phyloP scores from a whole-genome alignment of 2,113 vertebrate genomes.

The Anas platyrhynchos region DNA sequence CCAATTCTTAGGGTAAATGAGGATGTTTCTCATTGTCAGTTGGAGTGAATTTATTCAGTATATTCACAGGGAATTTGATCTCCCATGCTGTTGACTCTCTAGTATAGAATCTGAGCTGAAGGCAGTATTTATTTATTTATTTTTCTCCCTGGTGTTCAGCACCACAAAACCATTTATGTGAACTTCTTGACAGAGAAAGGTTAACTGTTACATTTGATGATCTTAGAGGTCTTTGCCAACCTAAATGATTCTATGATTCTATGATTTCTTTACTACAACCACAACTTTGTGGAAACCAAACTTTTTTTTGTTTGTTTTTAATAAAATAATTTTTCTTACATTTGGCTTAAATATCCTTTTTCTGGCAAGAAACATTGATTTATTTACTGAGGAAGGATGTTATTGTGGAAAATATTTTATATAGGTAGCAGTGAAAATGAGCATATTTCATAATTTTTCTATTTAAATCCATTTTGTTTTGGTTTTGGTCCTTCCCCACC shows the following conservation, averaged over 20 bases:
- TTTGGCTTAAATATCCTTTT: background rate
- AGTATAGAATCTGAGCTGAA: background rate
- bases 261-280: background rate
- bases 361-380: background rate
- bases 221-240: too few species aligned
- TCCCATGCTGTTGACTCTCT: background rate
- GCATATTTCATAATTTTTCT: background rate
- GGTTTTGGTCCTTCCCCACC: background rate
- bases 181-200: background rate
- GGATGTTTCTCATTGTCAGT: background rate
- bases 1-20: background rate
- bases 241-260: background rate
- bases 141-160: background rate
- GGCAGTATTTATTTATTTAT: background rate
- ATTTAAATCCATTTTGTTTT: background rate
- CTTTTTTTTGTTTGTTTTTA: background rate
- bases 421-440: background rate
- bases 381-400: background rate
- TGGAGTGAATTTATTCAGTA: background rate
- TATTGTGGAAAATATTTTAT: background rate
- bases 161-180: background rate
- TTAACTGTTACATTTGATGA: too few species aligned
- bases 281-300: background rate
- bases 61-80: background rate
- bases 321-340: background rate